Conservation (phyloP, 1,140 invertebrate genomes). For the Hestina assimilis region DNA sequence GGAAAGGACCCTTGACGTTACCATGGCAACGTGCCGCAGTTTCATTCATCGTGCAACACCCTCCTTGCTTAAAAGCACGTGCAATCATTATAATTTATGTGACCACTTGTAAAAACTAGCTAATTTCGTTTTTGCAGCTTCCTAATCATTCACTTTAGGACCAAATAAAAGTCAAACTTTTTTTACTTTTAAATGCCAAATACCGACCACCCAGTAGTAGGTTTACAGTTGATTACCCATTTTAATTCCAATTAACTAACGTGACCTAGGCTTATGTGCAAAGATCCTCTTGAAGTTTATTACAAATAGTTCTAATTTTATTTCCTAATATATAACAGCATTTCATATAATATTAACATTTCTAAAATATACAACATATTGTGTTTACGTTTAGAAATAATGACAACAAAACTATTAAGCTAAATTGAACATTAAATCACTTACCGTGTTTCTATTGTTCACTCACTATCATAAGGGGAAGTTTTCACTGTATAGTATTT, state of each 20-base stretch:
- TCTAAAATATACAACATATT: neutral
- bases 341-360: neutral
- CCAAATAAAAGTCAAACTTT: neutral
- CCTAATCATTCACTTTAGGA: neutral
- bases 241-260: conserved; percentile 29
- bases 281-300: neutral
- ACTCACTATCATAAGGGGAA: conserved; percentile 70
- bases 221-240: conserved; percentile 28
- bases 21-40: conserved; percentile 61
- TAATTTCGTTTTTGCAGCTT: conserved; percentile 6
- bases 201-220: conserved; percentile 16
- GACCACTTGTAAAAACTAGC: conserved; percentile 15
- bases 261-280: conserved; percentile 16
- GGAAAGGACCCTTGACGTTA: conserved; percentile 59
- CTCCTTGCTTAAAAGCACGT: conserved; percentile 33
- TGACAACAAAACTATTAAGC: neutral
- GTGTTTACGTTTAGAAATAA: conserved; percentile 7
- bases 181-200: conserved; percentile 4
- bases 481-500: conserved; percentile 58
- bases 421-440: conserved; percentile 23
- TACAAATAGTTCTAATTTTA: neutral
- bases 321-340: neutral
- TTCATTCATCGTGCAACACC: conserved; percentile 48
- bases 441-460: conserved; percentile 41
- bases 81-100: conserved; percentile 26